These are phyloP conservation scores for Cebidichthys violaceus DNA, from an alignment of 2,113 vertebrate genomes.

Conservation along the genomic window DNA sequence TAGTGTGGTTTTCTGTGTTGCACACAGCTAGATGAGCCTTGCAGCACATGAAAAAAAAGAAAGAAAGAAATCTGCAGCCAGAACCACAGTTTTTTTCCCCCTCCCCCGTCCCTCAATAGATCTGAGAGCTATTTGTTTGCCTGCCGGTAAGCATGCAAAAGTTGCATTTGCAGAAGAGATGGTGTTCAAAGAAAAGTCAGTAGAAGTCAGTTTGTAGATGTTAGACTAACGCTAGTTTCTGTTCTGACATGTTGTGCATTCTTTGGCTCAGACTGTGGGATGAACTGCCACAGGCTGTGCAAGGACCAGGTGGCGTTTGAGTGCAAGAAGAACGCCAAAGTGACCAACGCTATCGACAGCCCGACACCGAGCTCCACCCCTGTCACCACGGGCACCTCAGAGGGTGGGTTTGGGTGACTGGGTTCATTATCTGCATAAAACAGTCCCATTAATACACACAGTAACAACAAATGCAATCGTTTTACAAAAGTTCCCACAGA, in stretches of 20 bases:
- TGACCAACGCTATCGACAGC: conserved; percentile 82
- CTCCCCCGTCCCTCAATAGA: conserved; percentile 59
- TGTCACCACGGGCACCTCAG: conserved; percentile 81
- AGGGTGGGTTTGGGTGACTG: conserved; percentile 78
- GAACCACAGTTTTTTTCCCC: conserved; percentile 65
- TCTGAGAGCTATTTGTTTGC: conserved; percentile 63
- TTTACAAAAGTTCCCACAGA: not conserved
- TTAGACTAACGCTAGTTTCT: conserved; percentile 43
- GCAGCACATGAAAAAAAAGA: conserved; percentile 64
- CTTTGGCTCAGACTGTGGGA: conserved; percentile 89
- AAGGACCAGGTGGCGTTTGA: conserved; percentile 97
- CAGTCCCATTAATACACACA: not conserved
- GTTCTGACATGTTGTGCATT: conserved; percentile 64
- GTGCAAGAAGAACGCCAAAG: conserved; percentile 93
- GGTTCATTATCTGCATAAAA: conserved; percentile 7
- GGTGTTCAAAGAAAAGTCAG: conserved; percentile 45
- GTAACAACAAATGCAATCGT: not conserved
- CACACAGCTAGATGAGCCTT: conserved; percentile 57
- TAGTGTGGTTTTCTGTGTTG: conserved; percentile 72
- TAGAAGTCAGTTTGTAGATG: conserved; percentile 34
- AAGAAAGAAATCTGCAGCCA: conserved; percentile 36
- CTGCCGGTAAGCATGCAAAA: conserved; percentile 55
- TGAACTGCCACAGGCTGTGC: conserved; percentile 98
- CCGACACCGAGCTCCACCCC: conserved; percentile 82
- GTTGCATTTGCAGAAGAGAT: conserved; percentile 63